Percentiles rank a stretch among this genome's conserved stretches.
phyloP scores from a whole-genome alignment of 2,797 vertebrate species.

The Morelia viridis region DNA sequence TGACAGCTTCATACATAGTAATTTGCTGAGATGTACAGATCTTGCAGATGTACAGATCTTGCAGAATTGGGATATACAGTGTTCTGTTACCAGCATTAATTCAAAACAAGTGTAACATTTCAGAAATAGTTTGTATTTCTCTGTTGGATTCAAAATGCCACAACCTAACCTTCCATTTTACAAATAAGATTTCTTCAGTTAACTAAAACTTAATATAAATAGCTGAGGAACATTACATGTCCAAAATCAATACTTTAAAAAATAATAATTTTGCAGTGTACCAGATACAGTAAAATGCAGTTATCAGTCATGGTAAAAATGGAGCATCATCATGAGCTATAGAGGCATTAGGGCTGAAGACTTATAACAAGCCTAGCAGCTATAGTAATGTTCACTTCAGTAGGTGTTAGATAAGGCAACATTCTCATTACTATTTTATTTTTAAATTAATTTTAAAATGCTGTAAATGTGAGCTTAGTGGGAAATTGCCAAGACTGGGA shows the following conservation, averaged over 20 bases:
- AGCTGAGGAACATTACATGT: not conserved
- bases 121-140: not conserved
- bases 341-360: not conserved
- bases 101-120: not conserved
- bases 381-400: too few species aligned
- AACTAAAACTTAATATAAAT: not conserved
- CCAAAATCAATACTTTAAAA: not conserved
- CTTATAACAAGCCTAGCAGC: not conserved
- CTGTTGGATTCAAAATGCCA: not conserved
- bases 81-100: not conserved
- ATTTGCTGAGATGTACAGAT: constrained; percentile 21
- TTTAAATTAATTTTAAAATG: too few species aligned
- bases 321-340: not conserved
- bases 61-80: not conserved
- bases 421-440: too few species aligned
- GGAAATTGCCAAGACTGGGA: too few species aligned
- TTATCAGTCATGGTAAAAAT: not conserved
- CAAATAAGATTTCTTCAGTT: constrained; percentile 2
- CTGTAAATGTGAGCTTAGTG: too few species aligned
- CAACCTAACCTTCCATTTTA: not conserved
- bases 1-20: not conserved
- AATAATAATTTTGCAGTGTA: constrained; percentile 22
- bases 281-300: not conserved
- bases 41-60: not conserved
- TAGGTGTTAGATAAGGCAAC: too few species aligned